A percentile compares a stretch with the other conserved stretches of the same genome.
Evolutionary conservation across 1,140 invertebrate species (phyloP).

Genomic region (Diorhabda carinulata): DNA sequence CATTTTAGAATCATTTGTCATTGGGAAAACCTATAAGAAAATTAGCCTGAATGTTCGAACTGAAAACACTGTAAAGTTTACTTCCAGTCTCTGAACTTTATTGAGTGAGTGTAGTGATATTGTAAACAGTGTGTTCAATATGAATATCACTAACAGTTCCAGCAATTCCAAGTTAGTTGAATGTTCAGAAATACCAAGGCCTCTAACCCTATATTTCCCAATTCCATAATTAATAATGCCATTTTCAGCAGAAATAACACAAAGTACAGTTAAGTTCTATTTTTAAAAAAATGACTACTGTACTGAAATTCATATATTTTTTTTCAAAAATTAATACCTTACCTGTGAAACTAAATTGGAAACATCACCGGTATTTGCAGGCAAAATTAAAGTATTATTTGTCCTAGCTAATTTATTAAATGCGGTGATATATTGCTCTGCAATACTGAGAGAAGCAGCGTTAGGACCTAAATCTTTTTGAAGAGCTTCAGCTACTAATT

Average conservation of each 20-base stretch:
- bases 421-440: slow-evolving; percentile 85
- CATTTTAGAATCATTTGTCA: too few species aligned
- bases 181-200: background rate
- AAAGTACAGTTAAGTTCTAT: background rate
- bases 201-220: background rate
- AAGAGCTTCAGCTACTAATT: slow-evolving; percentile 65
- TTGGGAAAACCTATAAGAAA: too few species aligned
- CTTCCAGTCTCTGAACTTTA: too few species aligned
- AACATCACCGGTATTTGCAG: slow-evolving; percentile 85
- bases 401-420: slow-evolving; percentile 63
- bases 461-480: slow-evolving; percentile 66
- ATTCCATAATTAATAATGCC: background rate
- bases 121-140: background rate
- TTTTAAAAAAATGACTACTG: background rate
- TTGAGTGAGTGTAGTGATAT: background rate
- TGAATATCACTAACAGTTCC: too few species aligned
- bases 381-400: slow-evolving; percentile 92
- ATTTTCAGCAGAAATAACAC: background rate
- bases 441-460: slow-evolving; percentile 87
- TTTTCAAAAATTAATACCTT: slow-evolving; percentile 29
- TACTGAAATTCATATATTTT: slow-evolving; percentile 15
- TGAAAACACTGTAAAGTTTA: too few species aligned
- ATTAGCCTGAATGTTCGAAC: too few species aligned
- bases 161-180: background rate
- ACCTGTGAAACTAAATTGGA: slow-evolving; percentile 81